Base-by-base conservation (phyloP, 1,140 invertebrate genomes). In the Ceratina australensis region DNA sequence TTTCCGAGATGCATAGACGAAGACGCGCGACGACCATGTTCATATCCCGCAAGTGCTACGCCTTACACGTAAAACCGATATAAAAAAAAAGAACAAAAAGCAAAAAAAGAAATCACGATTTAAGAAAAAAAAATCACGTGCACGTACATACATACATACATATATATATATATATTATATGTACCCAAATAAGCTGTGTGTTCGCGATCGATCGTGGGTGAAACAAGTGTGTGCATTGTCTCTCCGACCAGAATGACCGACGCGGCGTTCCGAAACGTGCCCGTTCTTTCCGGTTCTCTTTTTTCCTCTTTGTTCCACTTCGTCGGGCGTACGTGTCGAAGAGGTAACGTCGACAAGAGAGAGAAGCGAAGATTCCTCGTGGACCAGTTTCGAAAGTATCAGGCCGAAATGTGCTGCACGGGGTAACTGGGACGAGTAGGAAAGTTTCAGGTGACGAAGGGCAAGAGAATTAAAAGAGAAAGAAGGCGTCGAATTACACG, bases 21-120 rank as follows among this genome's bases (percentile, higher is more conserved):
- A 24, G 47, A 63, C 64, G 77, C 73, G 52, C 72, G 18, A 79
- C 22, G 20, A 75, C 67, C 72, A 80, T 73, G 71, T 84, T 78
- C 78, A 84, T 84, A 85, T 85, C 75, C 71, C 83, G 83, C 82
- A 81, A 85, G 83, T 84, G 83, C 75, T 81, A 85, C 82, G 78
- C 82, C 75, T 81, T 81, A 84, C 64, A 79, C 64, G 28, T 74
- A 67, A 42, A 42, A 16, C 50, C 33, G 42, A 74, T 59, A 80
- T 20, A 13, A 79, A 67, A 81, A 66, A 54, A 79, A 67, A 81
- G 60, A 54, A 42, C 8, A 42, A 42, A 42, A 42, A 2, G 33
- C 33, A 42, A 42, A 42, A 42, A 42, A 42, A 42, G 33, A 42
- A 42, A 42, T 42, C 33, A 42, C 33, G 33, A 42, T 42, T 42